Base-by-base conservation (phyloP, 2,888 invertebrate species). In the Tetragnatha montana region DNA sequence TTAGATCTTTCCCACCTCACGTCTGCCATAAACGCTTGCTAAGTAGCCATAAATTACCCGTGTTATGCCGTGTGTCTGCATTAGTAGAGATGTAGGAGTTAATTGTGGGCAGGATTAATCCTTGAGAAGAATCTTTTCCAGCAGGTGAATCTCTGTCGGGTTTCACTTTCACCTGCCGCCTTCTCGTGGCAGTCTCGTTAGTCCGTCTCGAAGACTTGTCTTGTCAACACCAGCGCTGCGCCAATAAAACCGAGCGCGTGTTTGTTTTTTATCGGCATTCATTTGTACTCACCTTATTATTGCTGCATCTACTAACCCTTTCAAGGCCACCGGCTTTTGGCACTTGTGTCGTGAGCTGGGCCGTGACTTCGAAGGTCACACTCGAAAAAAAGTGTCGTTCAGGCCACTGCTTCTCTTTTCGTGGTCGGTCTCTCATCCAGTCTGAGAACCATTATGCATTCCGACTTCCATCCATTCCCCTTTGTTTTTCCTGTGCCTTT, bases 321-420 rank as follows among this genome's bases (percentile, higher is more conserved):
- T 73, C 89, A 89, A 89, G 89, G 89, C 89, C 89, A 86, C 81
- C 81, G 76, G 71, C 89, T 81, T 80, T 76, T 75, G 73, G 81
- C 79, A 82, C 89, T 89, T 81, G 85, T 50, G 78, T 71, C 49
- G 81, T 79, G 86, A 78, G 82, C 73, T 81, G 78, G 76, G 89
- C 81, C 81, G 86, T 86, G 86, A 81, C 74, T 81, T 51, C 76
- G 89, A 89, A 89, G 89, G 89, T 68, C 89, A 69, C 76, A 73
- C 81, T 22, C 22, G 70, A 73, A 51, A 35, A n/a, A 86, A 78
- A 85, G 68, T 80, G 47, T 87, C 86, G 82, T 68, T 82, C 82
- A 60, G 88, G 81, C 81, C 87, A 87, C 50, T 81, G 80, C 81
- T 68, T 87, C 75, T 51, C 35, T 51, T 74, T 19, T 60, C 78